phyloP scores from a whole-genome alignment of 2,888 invertebrate genomes.

The Apantesis nais region DNA sequence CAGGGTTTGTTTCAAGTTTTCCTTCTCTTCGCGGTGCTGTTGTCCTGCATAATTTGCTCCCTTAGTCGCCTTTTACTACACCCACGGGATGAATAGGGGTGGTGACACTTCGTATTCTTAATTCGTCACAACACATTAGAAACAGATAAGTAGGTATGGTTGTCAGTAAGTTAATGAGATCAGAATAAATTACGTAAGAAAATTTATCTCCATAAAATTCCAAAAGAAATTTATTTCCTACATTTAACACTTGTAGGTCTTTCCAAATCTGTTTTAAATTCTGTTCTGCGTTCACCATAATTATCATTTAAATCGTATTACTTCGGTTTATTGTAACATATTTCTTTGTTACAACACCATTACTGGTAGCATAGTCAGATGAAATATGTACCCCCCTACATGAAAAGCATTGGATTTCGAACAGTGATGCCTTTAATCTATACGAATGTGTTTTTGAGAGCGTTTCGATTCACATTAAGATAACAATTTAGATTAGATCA shows the following conservation, averaged over 20 bases:
- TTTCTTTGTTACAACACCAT: slow-evolving; percentile 16
- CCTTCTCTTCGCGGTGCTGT: too few relatives aligned
- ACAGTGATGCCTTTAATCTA: slow-evolving; percentile 38
- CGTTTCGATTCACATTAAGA: slow-evolving; percentile 54
- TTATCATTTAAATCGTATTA: slow-evolving; percentile 45
- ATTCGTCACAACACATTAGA: too few relatives aligned
- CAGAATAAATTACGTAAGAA: neutral
- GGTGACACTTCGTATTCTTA: too few relatives aligned
- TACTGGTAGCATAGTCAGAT: slow-evolving; percentile 8
- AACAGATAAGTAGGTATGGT: neutral
- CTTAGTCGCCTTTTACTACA: too few relatives aligned
- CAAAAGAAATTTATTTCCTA: slow-evolving; percentile 11
- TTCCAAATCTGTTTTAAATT: slow-evolving; percentile 27
- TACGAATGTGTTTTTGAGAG: slow-evolving; percentile 49
- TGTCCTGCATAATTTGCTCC: too few relatives aligned
- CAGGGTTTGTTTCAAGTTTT: too few relatives aligned
- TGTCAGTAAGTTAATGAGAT: neutral
- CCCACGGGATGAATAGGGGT: too few relatives aligned
- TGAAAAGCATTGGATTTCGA: slow-evolving; percentile 17
- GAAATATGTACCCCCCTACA: neutral
- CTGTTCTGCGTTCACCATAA: slow-evolving; percentile 40
- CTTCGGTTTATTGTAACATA: slow-evolving; percentile 18
- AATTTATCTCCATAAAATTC: slow-evolving; percentile 6
- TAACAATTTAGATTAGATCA: slow-evolving; percentile 48
- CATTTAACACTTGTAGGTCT: slow-evolving; percentile 28